Evolutionary conservation across 2,888 invertebrate genomes (phyloP).

Genomic region (Chymomyza amoena): DNA sequence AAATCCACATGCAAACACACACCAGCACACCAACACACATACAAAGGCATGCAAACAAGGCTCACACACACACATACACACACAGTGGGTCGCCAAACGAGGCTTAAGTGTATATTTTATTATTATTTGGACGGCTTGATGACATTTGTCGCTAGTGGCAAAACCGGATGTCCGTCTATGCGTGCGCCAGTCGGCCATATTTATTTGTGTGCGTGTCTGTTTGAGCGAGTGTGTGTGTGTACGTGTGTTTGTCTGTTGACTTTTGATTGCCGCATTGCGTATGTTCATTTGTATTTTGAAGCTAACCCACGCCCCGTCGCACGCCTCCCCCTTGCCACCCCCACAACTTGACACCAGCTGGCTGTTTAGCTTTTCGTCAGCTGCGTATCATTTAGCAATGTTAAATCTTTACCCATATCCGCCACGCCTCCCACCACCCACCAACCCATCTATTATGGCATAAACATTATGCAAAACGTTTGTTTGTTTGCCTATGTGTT

Average conservation of each 20-base stretch:
- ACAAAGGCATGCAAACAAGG: not conserved
- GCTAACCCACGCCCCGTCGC: not conserved
- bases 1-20: slow-evolving; percentile 55
- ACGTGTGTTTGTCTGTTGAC: slow-evolving; percentile 29
- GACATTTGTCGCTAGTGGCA: slow-evolving; percentile 71
- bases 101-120: slow-evolving; percentile 72
- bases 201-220: not conserved
- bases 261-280: slow-evolving; percentile 71
- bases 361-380: slow-evolving; percentile 47
- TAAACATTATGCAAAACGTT: not conserved
- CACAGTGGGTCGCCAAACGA: slow-evolving; percentile 51
- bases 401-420: slow-evolving; percentile 39
- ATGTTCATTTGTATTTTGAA: slow-evolving; percentile 59
- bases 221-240: slow-evolving; percentile 1
- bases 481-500: not conserved
- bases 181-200: not conserved
- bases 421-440: not conserved
- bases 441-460: not conserved
- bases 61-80: slow-evolving; percentile 36
- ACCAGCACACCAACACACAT: not conserved
- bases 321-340: no score
- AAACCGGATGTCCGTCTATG: slow-evolving; percentile 61
- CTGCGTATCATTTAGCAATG: slow-evolving; percentile 49
- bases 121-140: slow-evolving; percentile 72
- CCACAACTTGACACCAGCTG: not conserved